Conservation (phyloP, 2,888 invertebrate genomes). For the Lathronympha strigana region DNA sequence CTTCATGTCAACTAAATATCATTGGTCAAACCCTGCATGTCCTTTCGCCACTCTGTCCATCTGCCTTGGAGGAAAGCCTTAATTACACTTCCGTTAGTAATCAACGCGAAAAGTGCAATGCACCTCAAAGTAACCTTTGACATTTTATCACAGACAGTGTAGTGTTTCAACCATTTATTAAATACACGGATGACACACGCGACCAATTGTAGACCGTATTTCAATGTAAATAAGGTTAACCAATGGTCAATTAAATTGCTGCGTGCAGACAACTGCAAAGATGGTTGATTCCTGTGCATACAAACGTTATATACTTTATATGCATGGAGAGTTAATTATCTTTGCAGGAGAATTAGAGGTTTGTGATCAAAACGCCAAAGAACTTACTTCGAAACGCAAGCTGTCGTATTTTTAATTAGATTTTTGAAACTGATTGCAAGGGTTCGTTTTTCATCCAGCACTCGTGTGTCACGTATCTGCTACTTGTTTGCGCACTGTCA, state of each 20-base stretch:
- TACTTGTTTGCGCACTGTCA: slow-evolving; percentile 56
- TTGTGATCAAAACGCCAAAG: background rate
- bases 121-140: background rate
- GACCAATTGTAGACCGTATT: background rate
- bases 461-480: slow-evolving; percentile 47
- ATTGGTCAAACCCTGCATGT: background rate
- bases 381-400: background rate
- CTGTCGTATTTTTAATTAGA: background rate
- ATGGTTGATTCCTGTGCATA: no score
- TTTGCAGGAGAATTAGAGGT: background rate
- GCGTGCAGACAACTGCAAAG: no score
- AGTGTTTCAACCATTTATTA: slow-evolving; percentile 3
- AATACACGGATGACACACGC: slow-evolving; percentile 1
- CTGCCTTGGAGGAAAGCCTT: slow-evolving; percentile 6
- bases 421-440: slow-evolving; percentile 32
- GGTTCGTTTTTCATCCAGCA: slow-evolving; percentile 21
- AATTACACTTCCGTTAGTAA: slow-evolving; percentile 1
- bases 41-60: background rate
- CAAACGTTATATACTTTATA: no score
- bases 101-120: background rate
- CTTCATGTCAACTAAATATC: background rate
- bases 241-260: background rate
- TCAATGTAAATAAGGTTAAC: background rate
- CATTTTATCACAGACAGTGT: slow-evolving; percentile 18
- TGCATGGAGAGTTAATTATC: no score